Conservation (phyloP, 2,888 invertebrate species). For the Aleiodes testaceus region DNA sequence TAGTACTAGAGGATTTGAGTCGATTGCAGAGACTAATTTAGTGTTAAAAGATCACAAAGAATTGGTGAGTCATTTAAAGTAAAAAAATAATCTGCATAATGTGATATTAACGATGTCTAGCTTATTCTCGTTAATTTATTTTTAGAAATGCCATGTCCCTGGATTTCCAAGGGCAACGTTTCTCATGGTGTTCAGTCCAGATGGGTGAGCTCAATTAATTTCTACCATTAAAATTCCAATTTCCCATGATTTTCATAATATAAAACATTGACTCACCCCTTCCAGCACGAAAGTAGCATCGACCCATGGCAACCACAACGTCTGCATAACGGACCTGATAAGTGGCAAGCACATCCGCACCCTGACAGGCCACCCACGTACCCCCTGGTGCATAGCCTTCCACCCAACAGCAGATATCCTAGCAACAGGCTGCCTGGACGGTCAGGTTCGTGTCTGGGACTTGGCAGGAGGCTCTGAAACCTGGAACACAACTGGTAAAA, state of each 20-base stretch:
- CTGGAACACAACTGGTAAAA: slow-evolving; percentile 83
- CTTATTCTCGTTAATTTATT: slow-evolving; percentile 51
- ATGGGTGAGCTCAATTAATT: slow-evolving; percentile 82
- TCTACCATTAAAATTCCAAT: no score
- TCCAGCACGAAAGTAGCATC: slow-evolving; percentile 86
- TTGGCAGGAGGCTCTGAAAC: slow-evolving; percentile 88
- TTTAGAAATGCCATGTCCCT: slow-evolving; percentile 82
- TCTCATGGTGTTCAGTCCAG: slow-evolving; percentile 90
- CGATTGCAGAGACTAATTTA: slow-evolving; percentile 80
- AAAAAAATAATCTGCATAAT: no score
- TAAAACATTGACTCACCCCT: no score
- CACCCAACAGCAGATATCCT: slow-evolving; percentile 89
- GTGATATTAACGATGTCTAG: no score
- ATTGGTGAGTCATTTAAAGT: slow-evolving; percentile 74
- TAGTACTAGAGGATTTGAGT: slow-evolving; percentile 76
- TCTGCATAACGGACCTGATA: slow-evolving; percentile 86
- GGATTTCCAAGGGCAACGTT: slow-evolving; percentile 87
- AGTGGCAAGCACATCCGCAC: slow-evolving; percentile 86
- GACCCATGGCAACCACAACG: slow-evolving; percentile 91
- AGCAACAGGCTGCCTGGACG: slow-evolving; percentile 90
- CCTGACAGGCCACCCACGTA: slow-evolving; percentile 87
- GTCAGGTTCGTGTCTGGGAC: slow-evolving; percentile 94
- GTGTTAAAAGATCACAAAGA: slow-evolving; percentile 78
- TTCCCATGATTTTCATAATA: no score
- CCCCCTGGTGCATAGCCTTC: slow-evolving; percentile 93